Base-by-base conservation (phyloP, 2,113 vertebrate species). In the Strix uralensis region DNA sequence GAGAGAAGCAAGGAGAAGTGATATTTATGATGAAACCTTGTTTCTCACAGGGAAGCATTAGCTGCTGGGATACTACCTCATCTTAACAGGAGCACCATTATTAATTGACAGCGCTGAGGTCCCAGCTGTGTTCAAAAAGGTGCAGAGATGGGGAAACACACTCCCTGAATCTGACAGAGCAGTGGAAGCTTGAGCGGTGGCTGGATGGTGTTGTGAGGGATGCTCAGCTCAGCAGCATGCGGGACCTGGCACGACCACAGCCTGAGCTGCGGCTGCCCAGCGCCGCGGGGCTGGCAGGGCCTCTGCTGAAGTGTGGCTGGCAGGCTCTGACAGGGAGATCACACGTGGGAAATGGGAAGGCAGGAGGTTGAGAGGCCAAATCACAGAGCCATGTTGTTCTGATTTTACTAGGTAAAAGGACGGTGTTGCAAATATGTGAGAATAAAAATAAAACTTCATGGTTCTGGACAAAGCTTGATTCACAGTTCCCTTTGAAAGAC, bases 241-340 rank as follows among this genome's bases (percentile, higher is more conserved):
- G n/a, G 61, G 49, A 79, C 32, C 61, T 78, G 61, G 30, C 26
- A 32, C 2, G 1, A 81, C 38, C 1, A 0, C 73, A 81, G 75
- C 21, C 59, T 47, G 73, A 75, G 52, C 54, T 54, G 44, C 38
- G 7, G 54, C 49, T 63, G 30, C 57, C 26, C 59, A 55, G 44
- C 36, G 32, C 40, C 0, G 0, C 3, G 5, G 55, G 32, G 46
- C 29, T 81, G 55, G 36, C 67, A 55, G n/a, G 55, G 74, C 47
- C 16, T 66, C 40, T 67, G 44, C 63, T 73, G 47, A 73, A 78
- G 23, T 5, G 19, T 36, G 79, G 38, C 71, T 74, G 55, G 44
- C 15, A 42, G 36, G 47, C 44, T 94, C 61, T 0, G 0, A 7
- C 38, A 67, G n/a, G 44, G 36, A 71, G 38, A 47, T 69, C 65